Evolutionary conservation across 2,888 invertebrate species (phyloP).

Genomic region (Agapostemon virescens): DNA sequence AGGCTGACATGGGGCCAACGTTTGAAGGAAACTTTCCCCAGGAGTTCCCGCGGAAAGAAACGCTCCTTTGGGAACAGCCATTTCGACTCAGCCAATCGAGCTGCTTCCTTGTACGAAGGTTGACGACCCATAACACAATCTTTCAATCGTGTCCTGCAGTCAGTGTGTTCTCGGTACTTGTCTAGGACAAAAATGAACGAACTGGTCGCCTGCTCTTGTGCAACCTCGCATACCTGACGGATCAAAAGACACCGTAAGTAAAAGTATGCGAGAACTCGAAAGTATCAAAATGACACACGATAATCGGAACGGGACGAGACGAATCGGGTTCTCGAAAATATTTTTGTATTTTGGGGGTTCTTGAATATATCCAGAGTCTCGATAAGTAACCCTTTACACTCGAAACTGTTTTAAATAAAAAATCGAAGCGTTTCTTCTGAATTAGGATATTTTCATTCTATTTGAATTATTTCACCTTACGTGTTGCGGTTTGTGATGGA

Average conservation of each 20-base stretch:
- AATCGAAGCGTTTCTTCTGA: too few relatives aligned
- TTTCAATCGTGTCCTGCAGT: conserved; percentile 42
- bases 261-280: neutral
- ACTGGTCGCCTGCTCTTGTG: neutral
- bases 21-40: conserved; percentile 11
- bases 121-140: conserved; percentile 60
- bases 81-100: conserved; percentile 61
- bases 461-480: too few relatives aligned
- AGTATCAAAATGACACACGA: too few relatives aligned
- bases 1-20: conserved; percentile 36
- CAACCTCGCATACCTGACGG: conserved; percentile 33
- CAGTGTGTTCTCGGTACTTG: neutral
- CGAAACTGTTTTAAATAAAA: too few relatives aligned
- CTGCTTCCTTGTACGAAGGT: conserved; percentile 53
- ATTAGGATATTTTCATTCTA: too few relatives aligned
- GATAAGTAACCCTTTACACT: too few relatives aligned
- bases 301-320: too few relatives aligned
- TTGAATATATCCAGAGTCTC: too few relatives aligned
- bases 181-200: conserved; percentile 4
- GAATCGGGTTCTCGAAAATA: neutral
- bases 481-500: too few relatives aligned
- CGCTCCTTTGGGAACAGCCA: conserved; percentile 45
- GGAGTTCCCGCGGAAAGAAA: conserved; percentile 26
- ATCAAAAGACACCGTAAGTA: conserved; percentile 33
- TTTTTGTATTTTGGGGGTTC: too few relatives aligned